Base-by-base conservation (phyloP, 2,888 invertebrate species). In the Orthosia gothica region DNA sequence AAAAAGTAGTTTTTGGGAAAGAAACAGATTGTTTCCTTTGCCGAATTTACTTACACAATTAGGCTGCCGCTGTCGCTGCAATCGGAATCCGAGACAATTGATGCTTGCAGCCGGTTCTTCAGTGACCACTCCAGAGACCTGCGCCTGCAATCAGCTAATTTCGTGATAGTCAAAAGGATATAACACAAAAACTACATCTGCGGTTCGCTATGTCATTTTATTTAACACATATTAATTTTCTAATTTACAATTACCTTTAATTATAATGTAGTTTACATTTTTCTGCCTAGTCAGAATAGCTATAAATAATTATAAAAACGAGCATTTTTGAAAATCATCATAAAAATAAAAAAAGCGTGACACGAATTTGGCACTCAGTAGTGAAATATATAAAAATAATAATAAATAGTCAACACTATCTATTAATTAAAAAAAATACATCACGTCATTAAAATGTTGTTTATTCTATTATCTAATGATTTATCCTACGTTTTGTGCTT, bases 321-420 rank as follows among this genome's bases (percentile, higher is more conserved):
- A 86, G 81, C 76, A 84, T 78, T 78, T 74, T 26, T 63, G 68
- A 79, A 86, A 70, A 74, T 66, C 50, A 79, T 77, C 7, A 40
- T 40, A 40, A 72, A 70, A 71, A 68, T 63, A 71, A 80, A 79
- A 82, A 72, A 87, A 86, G 84, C 86, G 72, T 86, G 87, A 79
- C 65, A 83, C 59, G 58, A 84, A 86, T 90, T 91, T 90, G 89
- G 90, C 91, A 91, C 89, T 76, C 78, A 52, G 63, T 75, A 66
- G 66, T 76, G 73, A 79, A 79, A 63, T 80, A 80, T 87, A 72
- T 70, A 83, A 70, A 85, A 79, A 67, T 70, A 54, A 58, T 74
- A 70, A 79, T 74, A 77, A 80, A 76, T 77, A 70, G 65, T 78
- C 26, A 55, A 75, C 50, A 61, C 75, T 71, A 72, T 70, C 50